phyloP scores from a whole-genome alignment of 1,140 invertebrate genomes.

The Diorhabda carinulata region DNA sequence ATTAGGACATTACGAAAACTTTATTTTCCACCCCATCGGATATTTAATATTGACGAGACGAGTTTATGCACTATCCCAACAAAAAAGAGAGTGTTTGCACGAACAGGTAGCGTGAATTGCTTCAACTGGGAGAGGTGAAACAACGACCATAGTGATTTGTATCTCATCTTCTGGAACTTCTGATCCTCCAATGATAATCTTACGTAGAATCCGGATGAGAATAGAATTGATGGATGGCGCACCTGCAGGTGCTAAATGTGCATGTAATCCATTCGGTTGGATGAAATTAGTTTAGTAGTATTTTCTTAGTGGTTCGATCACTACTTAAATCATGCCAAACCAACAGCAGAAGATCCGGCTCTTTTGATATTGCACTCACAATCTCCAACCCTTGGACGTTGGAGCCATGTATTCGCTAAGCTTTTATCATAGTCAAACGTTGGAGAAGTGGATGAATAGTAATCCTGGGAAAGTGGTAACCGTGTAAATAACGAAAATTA shows the following conservation, averaged over 20 bases:
- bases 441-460: constrained; percentile 6
- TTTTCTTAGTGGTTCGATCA: constrained; percentile 36
- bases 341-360: constrained; percentile 33
- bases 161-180: no score
- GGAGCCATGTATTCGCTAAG: constrained; percentile 5
- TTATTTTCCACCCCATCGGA: no score
- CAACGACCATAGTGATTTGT: neutral
- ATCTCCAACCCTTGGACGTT: constrained; percentile 17
- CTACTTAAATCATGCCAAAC: constrained; percentile 33
- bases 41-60: no score
- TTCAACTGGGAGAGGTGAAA: constrained; percentile 4
- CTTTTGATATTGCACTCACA: constrained; percentile 29
- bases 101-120: neutral
- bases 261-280: neutral
- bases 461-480: neutral
- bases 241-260: neutral
- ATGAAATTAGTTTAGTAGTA: constrained; percentile 31
- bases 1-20: no score
- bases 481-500: no score
- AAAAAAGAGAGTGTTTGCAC: no score
- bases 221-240: neutral
- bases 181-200: neutral
- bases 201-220: neutral
- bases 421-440: neutral
- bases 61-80: no score